These are phyloP conservation scores for Odiellus spinosus DNA, from an alignment of 2,888 invertebrate genomes.

Conservation along the genomic window DNA sequence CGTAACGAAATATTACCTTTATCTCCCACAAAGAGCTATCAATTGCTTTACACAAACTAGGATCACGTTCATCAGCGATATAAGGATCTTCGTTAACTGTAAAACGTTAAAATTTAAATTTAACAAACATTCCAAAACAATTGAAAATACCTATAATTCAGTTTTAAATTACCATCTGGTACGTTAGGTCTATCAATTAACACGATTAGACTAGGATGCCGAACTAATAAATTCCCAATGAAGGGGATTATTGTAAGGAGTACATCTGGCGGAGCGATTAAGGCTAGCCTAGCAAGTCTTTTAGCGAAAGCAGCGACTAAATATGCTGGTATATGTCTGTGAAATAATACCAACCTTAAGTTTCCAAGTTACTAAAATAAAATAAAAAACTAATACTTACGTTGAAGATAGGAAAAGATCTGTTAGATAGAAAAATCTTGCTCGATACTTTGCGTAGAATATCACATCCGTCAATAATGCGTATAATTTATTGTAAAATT, in stretches of 20 bases:
- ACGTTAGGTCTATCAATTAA: conserved; percentile 3
- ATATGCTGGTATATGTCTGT: conserved; percentile 71
- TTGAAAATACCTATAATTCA: background rate
- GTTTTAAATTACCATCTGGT: conserved; percentile 2
- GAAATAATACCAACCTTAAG: conserved; percentile 20
- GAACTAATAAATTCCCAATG: conserved; percentile 62
- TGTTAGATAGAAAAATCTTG: conserved; percentile 68
- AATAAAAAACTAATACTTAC: conserved; percentile 37
- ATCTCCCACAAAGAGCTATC: conserved; percentile 90
- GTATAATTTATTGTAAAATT: conserved; percentile 88
- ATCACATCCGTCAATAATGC: conserved; percentile 80
- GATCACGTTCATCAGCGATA: conserved; percentile 62
- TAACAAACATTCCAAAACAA: background rate
- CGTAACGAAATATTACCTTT: no score
- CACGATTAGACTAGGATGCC: conserved; percentile 40
- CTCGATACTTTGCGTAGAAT: conserved; percentile 76
- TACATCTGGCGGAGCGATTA: conserved; percentile 67
- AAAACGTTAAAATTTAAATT: background rate
- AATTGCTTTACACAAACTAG: conserved; percentile 58
- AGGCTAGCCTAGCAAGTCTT: conserved; percentile 61
- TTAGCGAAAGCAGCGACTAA: conserved; percentile 88
- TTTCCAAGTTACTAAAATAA: conserved; percentile 5
- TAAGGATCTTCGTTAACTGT: conserved; percentile 53
- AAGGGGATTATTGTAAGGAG: conserved; percentile 59
- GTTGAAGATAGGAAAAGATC: conserved; percentile 85